Evolutionary conservation across 2,797 vertebrate genomes (phyloP).

Genomic region (Catostomus latipinnis): DNA sequence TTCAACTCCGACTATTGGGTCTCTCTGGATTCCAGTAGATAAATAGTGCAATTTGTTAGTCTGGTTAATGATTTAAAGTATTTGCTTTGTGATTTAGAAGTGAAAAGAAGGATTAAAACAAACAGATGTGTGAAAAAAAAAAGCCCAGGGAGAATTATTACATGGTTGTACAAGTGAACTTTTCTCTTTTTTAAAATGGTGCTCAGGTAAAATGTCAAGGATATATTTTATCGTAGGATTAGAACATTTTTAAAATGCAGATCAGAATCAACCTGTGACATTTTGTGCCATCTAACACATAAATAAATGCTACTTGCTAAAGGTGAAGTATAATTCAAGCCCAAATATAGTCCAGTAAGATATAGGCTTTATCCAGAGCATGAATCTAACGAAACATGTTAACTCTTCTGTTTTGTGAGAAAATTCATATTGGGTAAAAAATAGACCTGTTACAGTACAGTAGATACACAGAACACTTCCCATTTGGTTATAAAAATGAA

Average conservation of each 20-base stretch:
- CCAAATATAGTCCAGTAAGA: not conserved
- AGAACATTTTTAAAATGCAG: not conserved
- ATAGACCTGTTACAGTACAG: too few species aligned
- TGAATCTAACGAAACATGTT: too few species aligned
- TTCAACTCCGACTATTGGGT: conserved; percentile 28
- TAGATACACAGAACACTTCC: too few species aligned
- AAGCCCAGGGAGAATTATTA: conserved; percentile 2
- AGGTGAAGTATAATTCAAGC: conserved; percentile 26
- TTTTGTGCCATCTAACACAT: conserved; percentile 26
- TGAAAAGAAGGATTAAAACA: conserved; percentile 30
- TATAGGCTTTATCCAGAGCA: too few species aligned
- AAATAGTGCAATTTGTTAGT: conserved; percentile 2
- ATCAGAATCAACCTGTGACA: conserved; percentile 38
- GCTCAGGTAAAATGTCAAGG: conserved; percentile 43
- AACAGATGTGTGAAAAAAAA: conserved; percentile 37
- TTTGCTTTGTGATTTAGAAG: conserved; percentile 23
- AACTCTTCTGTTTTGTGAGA: too few species aligned
- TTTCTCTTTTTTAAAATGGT: not conserved
- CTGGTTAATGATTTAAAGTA: conserved; percentile 27
- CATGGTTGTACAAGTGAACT: not conserved
- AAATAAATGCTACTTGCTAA: conserved; percentile 41
- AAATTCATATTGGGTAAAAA: too few species aligned
- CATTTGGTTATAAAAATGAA: too few species aligned
- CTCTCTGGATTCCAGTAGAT: conserved; percentile 12
- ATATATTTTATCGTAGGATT: conserved; percentile 7